A percentile compares a stretch with the other conserved stretches of the same genome.
Conservation (phyloP, 2,888 invertebrate genomes). For the Hemicrepidius hirtus region DNA sequence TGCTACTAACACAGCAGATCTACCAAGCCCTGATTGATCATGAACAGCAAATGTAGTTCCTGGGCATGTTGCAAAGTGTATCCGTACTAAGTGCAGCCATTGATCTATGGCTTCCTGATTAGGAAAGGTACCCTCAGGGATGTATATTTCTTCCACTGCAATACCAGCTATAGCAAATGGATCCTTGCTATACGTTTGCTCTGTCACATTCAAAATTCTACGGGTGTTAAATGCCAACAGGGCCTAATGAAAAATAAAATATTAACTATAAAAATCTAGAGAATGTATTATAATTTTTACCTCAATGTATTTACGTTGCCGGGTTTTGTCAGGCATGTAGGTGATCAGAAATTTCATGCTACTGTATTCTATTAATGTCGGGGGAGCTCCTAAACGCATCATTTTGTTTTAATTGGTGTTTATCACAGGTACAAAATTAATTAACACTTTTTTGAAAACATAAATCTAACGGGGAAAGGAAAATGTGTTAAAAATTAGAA, state of each 20-base stretch:
- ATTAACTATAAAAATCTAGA: too few relatives aligned
- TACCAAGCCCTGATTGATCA: slow-evolving; percentile 45
- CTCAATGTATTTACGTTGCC: slow-evolving; percentile 14
- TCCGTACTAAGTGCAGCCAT: slow-evolving; percentile 43
- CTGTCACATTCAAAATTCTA: too few relatives aligned
- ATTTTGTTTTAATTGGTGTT: neutral
- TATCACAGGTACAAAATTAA: too few relatives aligned
- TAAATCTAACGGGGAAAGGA: too few relatives aligned
- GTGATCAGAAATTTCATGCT: slow-evolving; percentile 33
- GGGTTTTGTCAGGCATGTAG: slow-evolving; percentile 23
- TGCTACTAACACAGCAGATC: slow-evolving; percentile 48
- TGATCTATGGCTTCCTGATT: slow-evolving; percentile 14
- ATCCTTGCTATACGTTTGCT: too few relatives aligned
- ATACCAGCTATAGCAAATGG: too few relatives aligned
- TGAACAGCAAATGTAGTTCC: slow-evolving; percentile 41
- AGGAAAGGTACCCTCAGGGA: slow-evolving; percentile 47
- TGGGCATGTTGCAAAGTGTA: slow-evolving; percentile 32
- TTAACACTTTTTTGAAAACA: too few relatives aligned
- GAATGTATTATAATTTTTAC: slow-evolving; percentile 23
- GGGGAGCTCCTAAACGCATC: slow-evolving; percentile 27
- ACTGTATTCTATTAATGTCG: slow-evolving; percentile 28
- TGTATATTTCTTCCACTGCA: neutral
- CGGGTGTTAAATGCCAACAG: too few relatives aligned
- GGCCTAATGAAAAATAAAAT: too few relatives aligned
- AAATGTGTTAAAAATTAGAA: too few relatives aligned